Evolutionary conservation across 2,797 vertebrate species (phyloP), one percentile per base, ranked within the genome.

Genomic region (Tadarida brasiliensis): DNA sequence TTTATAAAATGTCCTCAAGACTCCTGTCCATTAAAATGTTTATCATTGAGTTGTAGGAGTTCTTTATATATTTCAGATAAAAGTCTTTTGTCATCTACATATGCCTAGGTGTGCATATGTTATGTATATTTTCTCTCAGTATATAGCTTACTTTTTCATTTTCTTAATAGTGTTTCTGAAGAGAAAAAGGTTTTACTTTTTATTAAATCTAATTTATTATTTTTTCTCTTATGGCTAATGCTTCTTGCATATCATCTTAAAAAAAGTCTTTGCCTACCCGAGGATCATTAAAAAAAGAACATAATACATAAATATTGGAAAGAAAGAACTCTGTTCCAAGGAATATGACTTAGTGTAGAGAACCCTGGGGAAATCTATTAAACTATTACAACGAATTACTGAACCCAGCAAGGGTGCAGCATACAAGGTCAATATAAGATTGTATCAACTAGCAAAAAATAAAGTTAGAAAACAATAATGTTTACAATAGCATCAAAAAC

Each of bases 131-230:
- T 92, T 9, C 26, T 78, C 33, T 84, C 26, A 88, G 61, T 30
- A 26, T 35, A 15, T 3, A 85, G 47, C 7, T 71, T 47, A 16
- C 33, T 30, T 57, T 54, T 92, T 35, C 39, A 61, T 67, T 87
- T 80, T 78, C 65, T 49, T 63, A 56, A 68, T 59, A 0, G 6
- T 26, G 8, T 56, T 76, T 87, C 74, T 57, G 11, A 84, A 82
- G 16, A 82, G 11, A 24, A 85, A 70, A 80, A 47, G n/a, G 35
- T 68, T 85, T 33, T 17, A n/a, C 57, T 65, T 71, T 82, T 92
- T 89, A 80, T 74, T 76, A 68, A 87, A 8, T 94, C 20, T 26
- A 85, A 76, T 81, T 85, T 57, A 90, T 61, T 76, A 24, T 61
- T 85, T 59, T 49, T 83, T 67, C 30, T 73, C 24, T 73, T 68